A percentile compares a stretch with the other conserved stretches of the same genome.
Evolutionary conservation across 1,140 invertebrate genomes (phyloP).

Genomic region (Lasioglossum baleicum): DNA sequence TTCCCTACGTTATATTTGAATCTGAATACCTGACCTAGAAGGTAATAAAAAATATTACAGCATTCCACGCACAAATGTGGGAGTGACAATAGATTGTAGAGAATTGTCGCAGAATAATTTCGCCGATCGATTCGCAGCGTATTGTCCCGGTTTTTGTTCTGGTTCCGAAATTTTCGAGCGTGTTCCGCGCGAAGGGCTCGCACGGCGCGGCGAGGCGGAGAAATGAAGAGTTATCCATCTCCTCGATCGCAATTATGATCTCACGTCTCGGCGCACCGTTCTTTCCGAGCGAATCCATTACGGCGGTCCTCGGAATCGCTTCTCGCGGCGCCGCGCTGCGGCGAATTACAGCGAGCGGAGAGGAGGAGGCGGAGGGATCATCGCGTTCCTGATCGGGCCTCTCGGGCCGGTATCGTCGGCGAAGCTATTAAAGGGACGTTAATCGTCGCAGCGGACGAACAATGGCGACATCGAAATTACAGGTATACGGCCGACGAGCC

Average conservation of each 20-base stretch:
- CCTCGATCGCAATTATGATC: slow-evolving; percentile 36
- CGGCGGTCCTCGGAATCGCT: slow-evolving; percentile 19
- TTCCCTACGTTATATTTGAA: too few species aligned
- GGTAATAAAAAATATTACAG: too few species aligned
- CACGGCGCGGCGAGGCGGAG: neutral
- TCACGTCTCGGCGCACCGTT: slow-evolving; percentile 10
- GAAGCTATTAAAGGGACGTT: slow-evolving; percentile 63
- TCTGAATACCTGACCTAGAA: too few species aligned
- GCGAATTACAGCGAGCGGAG: slow-evolving; percentile 33
- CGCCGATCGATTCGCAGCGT: too few species aligned
- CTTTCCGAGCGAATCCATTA: slow-evolving; percentile 24
- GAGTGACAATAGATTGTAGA: too few species aligned
- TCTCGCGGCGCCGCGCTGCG: slow-evolving; percentile 24
- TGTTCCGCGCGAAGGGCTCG: too few species aligned
- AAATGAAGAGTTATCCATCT: neutral
- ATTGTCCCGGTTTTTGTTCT: too few species aligned
- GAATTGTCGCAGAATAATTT: too few species aligned
- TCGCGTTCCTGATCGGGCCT: slow-evolving; percentile 55
- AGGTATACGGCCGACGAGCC: slow-evolving; percentile 53
- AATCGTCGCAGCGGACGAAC: slow-evolving; percentile 63
- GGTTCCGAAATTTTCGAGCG: too few species aligned
- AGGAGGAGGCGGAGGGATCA: slow-evolving; percentile 18
- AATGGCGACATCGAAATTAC: slow-evolving; percentile 66
- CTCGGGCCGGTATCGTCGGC: slow-evolving; percentile 57
- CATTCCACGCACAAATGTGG: too few species aligned